Percentiles rank a stretch among this genome's conserved stretches.
Evolutionary conservation across 1,140 invertebrate species (phyloP).

Genomic region (Octopus sinensis): DNA sequence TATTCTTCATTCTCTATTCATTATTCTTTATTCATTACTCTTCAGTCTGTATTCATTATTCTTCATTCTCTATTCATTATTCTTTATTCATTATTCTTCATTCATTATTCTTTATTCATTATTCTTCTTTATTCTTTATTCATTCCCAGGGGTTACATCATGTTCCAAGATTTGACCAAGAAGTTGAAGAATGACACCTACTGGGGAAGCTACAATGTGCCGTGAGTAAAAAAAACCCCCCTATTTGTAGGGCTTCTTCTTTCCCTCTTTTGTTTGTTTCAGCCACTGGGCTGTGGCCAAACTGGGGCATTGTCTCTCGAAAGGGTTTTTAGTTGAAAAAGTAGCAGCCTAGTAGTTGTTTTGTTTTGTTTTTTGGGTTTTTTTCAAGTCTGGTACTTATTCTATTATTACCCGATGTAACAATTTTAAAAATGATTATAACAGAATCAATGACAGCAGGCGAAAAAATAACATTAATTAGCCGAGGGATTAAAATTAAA

Average conservation of each 20-base stretch:
- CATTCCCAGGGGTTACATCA: slow-evolving; percentile 52
- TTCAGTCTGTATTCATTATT: no score
- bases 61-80: no score
- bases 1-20: no score
- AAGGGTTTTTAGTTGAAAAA: no score
- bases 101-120: no score
- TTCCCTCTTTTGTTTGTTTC: no score
- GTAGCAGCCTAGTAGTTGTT: no score
- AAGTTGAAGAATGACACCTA: slow-evolving; percentile 68
- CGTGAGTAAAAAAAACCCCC: slow-evolving; percentile 54
- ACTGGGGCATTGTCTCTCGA: no score
- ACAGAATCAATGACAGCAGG: neutral
- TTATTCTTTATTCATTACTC: no score
- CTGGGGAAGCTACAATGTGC: slow-evolving; percentile 77
- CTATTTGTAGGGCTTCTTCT: no score
- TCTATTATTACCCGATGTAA: neutral
- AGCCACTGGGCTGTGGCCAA: no score
- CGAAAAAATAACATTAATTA: neutral
- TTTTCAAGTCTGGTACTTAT: neutral
- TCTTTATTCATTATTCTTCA: no score
- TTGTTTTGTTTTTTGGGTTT: neutral
- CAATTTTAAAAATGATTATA: neutral
- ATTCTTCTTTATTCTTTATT: slow-evolving; percentile 18
- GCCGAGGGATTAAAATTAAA: neutral
- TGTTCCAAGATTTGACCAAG: slow-evolving; percentile 67